These are phyloP conservation scores for Nezara viridula DNA, from an alignment of 2,888 invertebrate genomes.

Conservation along the genomic window DNA sequence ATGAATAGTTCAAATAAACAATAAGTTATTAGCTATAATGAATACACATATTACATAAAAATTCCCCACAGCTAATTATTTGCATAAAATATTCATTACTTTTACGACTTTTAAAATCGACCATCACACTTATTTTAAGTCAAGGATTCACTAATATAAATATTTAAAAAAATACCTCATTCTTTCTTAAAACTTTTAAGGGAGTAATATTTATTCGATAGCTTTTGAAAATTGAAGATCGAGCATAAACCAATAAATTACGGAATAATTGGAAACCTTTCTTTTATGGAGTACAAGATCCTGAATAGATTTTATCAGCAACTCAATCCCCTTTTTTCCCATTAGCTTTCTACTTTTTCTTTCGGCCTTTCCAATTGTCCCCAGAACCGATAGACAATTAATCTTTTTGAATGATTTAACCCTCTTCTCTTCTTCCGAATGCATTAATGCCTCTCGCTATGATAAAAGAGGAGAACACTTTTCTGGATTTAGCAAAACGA, in stretches of 20 bases:
- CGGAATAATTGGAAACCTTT: conserved; percentile 7
- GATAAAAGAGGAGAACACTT: conserved; percentile 22
- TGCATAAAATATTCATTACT: too few species aligned
- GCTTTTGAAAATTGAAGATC: background rate
- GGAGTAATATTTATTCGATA: background rate
- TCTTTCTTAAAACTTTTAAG: too few species aligned
- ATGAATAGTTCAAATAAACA: too few species aligned
- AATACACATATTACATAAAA: too few species aligned
- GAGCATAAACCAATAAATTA: conserved; percentile 12
- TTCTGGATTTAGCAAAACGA: background rate
- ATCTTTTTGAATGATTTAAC: conserved; percentile 28
- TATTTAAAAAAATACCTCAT: background rate
- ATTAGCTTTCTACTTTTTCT: background rate
- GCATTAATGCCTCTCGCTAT: background rate
- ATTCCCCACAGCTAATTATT: too few species aligned
- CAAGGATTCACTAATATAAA: background rate
- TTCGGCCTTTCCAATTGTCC: conserved; percentile 13
- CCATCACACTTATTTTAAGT: too few species aligned
- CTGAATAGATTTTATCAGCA: conserved; percentile 2
- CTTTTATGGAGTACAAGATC: background rate
- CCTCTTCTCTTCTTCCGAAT: background rate
- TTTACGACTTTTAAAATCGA: too few species aligned
- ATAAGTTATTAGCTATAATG: too few species aligned
- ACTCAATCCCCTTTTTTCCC: background rate
- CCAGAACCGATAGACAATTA: conserved; percentile 25